These are phyloP conservation scores for Grammomys surdaster DNA, from an alignment of 2,113 vertebrate genomes.

Conservation along the genomic window DNA sequence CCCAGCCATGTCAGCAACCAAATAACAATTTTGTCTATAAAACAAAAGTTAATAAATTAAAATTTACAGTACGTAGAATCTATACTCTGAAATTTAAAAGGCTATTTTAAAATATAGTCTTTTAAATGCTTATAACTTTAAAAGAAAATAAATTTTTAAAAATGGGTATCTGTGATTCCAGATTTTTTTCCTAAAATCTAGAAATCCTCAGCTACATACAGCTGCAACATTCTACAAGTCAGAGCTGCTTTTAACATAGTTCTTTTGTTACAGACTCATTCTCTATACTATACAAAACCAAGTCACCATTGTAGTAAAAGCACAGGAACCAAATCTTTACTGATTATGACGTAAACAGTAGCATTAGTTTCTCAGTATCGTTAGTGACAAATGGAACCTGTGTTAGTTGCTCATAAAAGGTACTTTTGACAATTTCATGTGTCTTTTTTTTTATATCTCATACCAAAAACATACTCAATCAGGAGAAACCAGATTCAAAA, in stretches of 20 bases:
- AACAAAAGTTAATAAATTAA: background rate
- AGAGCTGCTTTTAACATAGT: background rate
- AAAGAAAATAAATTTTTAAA: slow-evolving; percentile 2
- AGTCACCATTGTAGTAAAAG: background rate
- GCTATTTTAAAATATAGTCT: background rate
- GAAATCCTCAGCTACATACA: background rate
- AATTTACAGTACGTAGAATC: background rate
- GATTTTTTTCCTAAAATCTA: slow-evolving; percentile 2
- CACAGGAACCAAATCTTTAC: background rate
- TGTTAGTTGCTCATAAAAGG: background rate
- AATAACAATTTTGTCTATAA: background rate
- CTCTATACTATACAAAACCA: background rate
- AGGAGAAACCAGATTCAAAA: background rate
- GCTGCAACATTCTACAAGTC: background rate
- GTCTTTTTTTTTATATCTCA: background rate
- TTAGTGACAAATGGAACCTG: background rate
- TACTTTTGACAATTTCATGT: background rate
- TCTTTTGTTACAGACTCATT: slow-evolving; percentile 29
- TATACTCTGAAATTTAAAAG: background rate
- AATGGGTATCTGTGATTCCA: background rate
- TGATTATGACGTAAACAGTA: slow-evolving; percentile 18
- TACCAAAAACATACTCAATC: background rate
- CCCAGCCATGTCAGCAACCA: too few relatives aligned
- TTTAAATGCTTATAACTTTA: background rate
- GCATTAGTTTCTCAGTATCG: background rate